Conservation (phyloP, 2,888 invertebrate species). For the Panopea generosa region DNA sequence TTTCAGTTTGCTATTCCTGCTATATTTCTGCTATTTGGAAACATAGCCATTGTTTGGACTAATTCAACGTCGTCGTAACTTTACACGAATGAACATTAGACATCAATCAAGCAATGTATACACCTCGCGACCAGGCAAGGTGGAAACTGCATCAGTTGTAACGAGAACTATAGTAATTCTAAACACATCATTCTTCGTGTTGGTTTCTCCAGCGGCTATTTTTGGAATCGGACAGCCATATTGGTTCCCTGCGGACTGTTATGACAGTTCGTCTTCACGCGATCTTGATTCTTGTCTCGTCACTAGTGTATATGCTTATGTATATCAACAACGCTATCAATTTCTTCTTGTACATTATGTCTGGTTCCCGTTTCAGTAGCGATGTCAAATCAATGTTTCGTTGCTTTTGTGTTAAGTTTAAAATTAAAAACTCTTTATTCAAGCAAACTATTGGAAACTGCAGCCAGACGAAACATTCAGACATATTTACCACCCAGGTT, state of each 20-base stretch:
- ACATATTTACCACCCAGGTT: too few species aligned
- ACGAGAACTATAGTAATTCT: background rate
- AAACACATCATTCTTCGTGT: conserved; percentile 8
- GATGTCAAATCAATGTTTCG: conserved; percentile 7
- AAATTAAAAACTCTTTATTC: too few species aligned
- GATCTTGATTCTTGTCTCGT: conserved; percentile 2
- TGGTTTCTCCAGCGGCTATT: conserved; percentile 13
- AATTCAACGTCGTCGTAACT: background rate
- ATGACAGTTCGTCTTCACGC: conserved; percentile 1
- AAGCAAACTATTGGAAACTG: too few species aligned
- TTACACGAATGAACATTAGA: background rate
- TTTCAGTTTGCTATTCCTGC: conserved; percentile 15
- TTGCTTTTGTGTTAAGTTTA: background rate
- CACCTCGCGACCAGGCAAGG: too few species aligned
- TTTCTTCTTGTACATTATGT: conserved; percentile 22
- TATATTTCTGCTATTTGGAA: conserved; percentile 4
- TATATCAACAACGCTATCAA: conserved; percentile 25
- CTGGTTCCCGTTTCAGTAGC: conserved; percentile 20
- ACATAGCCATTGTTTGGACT: conserved; percentile 1
- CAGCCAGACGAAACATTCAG: too few species aligned
- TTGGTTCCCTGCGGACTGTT: conserved; percentile 6
- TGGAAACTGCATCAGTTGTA: background rate
- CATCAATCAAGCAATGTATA: too few species aligned
- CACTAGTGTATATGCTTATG: conserved; percentile 7
- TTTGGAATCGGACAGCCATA: conserved; percentile 30